Evolutionary conservation across 2,113 vertebrate species (phyloP).

Genomic region (Cyphomyrus discorhynchus): DNA sequence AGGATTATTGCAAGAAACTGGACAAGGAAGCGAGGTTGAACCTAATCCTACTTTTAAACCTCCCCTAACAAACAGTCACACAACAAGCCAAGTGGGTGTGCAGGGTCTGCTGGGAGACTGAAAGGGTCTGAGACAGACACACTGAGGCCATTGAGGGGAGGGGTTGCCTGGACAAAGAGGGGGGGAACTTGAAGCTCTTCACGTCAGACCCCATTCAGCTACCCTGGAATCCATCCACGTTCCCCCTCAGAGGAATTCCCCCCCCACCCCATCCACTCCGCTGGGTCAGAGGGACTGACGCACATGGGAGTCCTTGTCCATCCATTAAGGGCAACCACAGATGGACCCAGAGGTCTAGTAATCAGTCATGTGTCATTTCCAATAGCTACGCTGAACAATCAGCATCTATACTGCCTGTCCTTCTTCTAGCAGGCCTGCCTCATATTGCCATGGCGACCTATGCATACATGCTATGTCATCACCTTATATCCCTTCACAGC

Average conservation of each 20-base stretch:
- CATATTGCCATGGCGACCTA: not conserved
- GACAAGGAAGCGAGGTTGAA: not conserved
- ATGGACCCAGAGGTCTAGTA: not conserved
- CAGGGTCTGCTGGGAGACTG: not conserved
- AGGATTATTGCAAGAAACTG: not conserved
- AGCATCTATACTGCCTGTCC: not conserved
- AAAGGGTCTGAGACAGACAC: not conserved
- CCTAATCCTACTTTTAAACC: not conserved
- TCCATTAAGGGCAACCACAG: not conserved
- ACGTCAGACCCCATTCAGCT: not conserved
- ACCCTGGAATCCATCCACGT: not conserved
- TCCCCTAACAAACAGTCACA: not conserved
- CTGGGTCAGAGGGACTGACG: not conserved
- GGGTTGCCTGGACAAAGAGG: not conserved
- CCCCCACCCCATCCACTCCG: not conserved
- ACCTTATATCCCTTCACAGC: not conserved
- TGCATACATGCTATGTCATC: not conserved
- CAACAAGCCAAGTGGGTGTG: not conserved
- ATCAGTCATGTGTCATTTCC: not conserved
- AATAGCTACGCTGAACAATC: not conserved
- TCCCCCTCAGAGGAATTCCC: not conserved
- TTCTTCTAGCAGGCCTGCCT: not conserved
- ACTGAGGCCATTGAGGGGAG: conserved; percentile 7
- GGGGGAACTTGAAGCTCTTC: not conserved
- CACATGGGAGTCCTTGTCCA: not conserved